Base-by-base conservation (phyloP, 2,888 invertebrate species). In the Synergus umbraculus region DNA sequence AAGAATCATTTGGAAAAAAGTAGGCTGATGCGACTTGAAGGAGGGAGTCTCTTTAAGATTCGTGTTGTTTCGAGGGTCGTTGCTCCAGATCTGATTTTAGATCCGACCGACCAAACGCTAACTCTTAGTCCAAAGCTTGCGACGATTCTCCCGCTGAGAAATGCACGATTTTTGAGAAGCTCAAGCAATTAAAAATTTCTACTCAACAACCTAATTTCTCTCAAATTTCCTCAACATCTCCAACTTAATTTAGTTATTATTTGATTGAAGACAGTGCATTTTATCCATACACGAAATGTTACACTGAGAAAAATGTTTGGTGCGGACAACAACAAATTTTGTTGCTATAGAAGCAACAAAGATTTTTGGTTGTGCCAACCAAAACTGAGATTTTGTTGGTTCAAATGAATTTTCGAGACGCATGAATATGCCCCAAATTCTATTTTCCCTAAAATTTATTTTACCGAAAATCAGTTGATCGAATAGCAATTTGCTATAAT, bases 51-150 rank as follows among this genome's bases (percentile, higher is more conserved):
- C 78, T 79, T 80, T 82, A 84, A 83, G 83, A 85, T 87, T 88
- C 85, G 86, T 90, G 91, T 91, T 90, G 90, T 90, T 88, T 84
- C 89, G 91, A 90, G 91, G 91, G 91, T 91, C 91, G 90, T 91
- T 91, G 91, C 91, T 90, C 91, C 87, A 91, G 85, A 91, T 91
- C 91, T 90, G 91, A 90, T 91, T 91, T 91, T 91, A 91, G 91
- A 91, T 87, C 86, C 88, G 86, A 85, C 84, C 85, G 85, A 82
- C 82, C 85, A 86, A 85, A 85, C 84, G 85, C 86, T 83, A 85
- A 85, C 85, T 82, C 82, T 79, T 83, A 81, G 79, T 78, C 81
- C 81, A 83, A 81, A 84, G 83, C 83, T 80, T 78, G 76, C 81
- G 82, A 81, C 81, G 79, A 79, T 79, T 82, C 83, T 81, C 83